These are phyloP conservation scores for Aphelocoma coerulescens DNA, from an alignment of 2,113 vertebrate species.

Conservation along the genomic window DNA sequence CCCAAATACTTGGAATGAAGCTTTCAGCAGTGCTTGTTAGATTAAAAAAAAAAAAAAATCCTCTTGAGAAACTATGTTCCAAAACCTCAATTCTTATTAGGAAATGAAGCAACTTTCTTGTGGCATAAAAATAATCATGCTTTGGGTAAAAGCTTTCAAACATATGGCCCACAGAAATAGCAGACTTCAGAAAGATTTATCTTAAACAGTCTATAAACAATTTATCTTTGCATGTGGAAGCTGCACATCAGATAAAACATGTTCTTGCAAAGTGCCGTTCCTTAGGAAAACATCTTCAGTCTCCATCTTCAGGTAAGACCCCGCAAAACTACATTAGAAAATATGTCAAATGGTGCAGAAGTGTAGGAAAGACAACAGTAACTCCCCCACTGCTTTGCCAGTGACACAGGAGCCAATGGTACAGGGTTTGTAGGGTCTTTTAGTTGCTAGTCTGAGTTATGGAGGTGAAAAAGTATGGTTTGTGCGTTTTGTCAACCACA, in stretches of 20 bases:
- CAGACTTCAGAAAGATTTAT: not conserved
- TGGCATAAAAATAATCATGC: not conserved
- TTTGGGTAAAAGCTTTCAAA: not conserved
- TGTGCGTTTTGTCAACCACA: not conserved
- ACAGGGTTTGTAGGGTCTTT: not conserved
- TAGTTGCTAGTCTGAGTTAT: not conserved
- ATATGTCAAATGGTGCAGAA: not conserved
- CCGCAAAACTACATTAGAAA: not conserved
- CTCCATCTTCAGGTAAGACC: not conserved
- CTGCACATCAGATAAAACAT: not conserved
- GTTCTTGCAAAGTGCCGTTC: not conserved
- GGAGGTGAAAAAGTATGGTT: not conserved
- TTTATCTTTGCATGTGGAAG: not conserved
- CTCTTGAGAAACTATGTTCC: not conserved
- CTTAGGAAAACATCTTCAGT: not conserved
- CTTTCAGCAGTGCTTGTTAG: not conserved
- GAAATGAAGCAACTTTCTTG: not conserved
- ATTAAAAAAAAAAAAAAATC: not conserved
- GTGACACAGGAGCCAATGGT: not conserved
- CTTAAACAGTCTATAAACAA: not conserved
- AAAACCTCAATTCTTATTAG: constrained; percentile 1
- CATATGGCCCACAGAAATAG: not conserved
- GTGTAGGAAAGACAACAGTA: not conserved
- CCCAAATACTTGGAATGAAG: not conserved
- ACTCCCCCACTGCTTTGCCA: accelerated